Evolutionary conservation across 2,888 invertebrate genomes (phyloP), one percentile per base, ranked within the genome.

Genomic region (Tridacna crocea): DNA sequence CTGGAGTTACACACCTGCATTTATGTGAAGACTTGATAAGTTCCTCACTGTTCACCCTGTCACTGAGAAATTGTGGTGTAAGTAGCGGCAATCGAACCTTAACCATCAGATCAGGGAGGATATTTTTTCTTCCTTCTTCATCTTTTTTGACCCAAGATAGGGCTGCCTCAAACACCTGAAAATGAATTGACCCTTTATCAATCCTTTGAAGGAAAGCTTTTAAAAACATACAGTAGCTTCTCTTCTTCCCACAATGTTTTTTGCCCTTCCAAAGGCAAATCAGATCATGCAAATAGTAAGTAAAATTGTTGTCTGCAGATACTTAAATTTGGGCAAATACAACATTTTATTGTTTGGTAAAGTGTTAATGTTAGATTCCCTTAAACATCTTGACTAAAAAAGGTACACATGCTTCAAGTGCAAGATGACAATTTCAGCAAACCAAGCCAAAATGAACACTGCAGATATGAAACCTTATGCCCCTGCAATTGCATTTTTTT

Each of bases 31-130:
- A 96, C 88, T 96, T 96, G 95, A 98, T 96, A 6, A 97, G 95
- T 88, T 97, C 96, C 93, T 97, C 97, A 24, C 97, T 96, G 2
- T 97, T 97, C 19, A 98, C 97, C 76, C 96, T 88, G 95, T 98
- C 97, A 4, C 97, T 96, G 72, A 98, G 95, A 94, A 97, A 98
- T 90, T 97, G 96, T 0, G 98, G 97, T 3, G 97, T 96, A 4
- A 98, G 95, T 63, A 98, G 95, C 0, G 98, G 98, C 92, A 98
- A 95, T 48, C 98, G 95, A 0, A 98, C 97, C 88, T 96, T 95
- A 12, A 97, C 95, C 85, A 98, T 95, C 26, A 98, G 95, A 91
- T 96, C 96, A 0, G 97, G 96, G 81, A 97, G 94, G 89, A 95
- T 93, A 12, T 95, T 94, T 51, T 95, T 95, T 74, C 97, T 95